A percentile compares a stretch with the other conserved stretches of the same genome.
These are phyloP conservation scores for Drosophila lutescens DNA, from an alignment of 2,888 invertebrate species.

Conservation along the genomic window DNA sequence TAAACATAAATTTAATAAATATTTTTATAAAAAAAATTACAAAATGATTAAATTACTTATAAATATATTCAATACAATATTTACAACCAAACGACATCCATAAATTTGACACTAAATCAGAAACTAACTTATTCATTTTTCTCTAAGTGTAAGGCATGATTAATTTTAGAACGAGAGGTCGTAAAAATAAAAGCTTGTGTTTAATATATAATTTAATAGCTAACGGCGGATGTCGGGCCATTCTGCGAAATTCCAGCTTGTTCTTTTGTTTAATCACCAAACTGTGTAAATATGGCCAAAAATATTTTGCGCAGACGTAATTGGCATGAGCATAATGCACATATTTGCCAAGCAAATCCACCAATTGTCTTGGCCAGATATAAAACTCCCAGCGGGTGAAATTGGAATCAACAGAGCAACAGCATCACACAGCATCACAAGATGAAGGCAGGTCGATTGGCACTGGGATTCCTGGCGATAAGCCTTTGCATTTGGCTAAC, in stretches of 20 bases:
- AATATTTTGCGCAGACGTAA: slow-evolving; percentile 31
- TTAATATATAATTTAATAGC: slow-evolving; percentile 47
- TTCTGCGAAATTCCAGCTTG: slow-evolving; percentile 20
- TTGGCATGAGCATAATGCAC: slow-evolving; percentile 17
- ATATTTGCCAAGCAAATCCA: slow-evolving; percentile 25
- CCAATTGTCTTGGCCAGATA: slow-evolving; percentile 34
- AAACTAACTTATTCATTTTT: not conserved
- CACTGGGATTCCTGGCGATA: slow-evolving; percentile 14
- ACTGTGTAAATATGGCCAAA: slow-evolving; percentile 40
- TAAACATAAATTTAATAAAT: too few species aligned
- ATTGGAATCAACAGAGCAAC: slow-evolving; percentile 9
- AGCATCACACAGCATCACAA: slow-evolving; percentile 4
- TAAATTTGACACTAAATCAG: too few species aligned
- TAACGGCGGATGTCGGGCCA: not conserved
- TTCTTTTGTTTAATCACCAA: slow-evolving; percentile 27
- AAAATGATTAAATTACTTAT: not conserved
- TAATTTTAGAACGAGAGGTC: slow-evolving; percentile 57
- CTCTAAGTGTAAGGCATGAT: slow-evolving; percentile 29
- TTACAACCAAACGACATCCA: not conserved
- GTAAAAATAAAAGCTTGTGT: slow-evolving; percentile 47
- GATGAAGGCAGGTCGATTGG: slow-evolving; percentile 25
- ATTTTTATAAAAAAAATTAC: too few species aligned
- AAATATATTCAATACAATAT: not conserved
- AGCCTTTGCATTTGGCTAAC: slow-evolving; percentile 26
- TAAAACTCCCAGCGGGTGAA: slow-evolving; percentile 17